phyloP scores from a whole-genome alignment of 2,797 vertebrate genomes.

The Harpagifer antarcticus region DNA sequence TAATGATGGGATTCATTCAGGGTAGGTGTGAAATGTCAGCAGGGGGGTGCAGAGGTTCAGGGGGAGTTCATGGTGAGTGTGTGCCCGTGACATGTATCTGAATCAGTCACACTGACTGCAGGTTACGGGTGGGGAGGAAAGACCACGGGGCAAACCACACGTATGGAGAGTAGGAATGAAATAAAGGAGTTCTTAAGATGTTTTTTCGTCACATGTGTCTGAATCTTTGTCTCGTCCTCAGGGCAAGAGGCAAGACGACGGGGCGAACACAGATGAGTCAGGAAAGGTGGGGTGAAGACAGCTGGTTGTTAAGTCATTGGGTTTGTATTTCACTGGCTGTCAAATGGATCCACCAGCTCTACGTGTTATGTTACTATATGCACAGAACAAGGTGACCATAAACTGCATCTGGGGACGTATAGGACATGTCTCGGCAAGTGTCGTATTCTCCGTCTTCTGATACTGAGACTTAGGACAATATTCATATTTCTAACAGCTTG shows the following conservation, averaged over 20 bases:
- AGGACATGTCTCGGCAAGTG: slow-evolving; percentile 5
- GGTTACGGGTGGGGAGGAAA: not conserved
- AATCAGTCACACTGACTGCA: slow-evolving; percentile 28
- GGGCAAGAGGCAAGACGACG: slow-evolving; percentile 1
- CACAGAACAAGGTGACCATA: slow-evolving; percentile 52
- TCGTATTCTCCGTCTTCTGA: slow-evolving; percentile 1
- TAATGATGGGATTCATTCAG: slow-evolving; percentile 43
- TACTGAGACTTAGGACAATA: not conserved
- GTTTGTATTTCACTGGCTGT: slow-evolving; percentile 59
- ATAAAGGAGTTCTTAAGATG: not conserved
- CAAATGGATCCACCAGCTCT: slow-evolving; percentile 67
- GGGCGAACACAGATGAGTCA: not conserved
- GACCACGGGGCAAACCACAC: no score
- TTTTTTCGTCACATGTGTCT: no score
- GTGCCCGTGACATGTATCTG: not conserved
- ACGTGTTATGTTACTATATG: slow-evolving; percentile 59
- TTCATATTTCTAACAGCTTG: no score
- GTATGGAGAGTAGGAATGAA: not conserved
- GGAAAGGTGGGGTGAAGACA: slow-evolving; percentile 21
- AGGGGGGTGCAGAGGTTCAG: slow-evolving; percentile 58
- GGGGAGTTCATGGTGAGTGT: slow-evolving; percentile 62
- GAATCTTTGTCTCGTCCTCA: no score
- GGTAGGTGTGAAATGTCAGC: slow-evolving; percentile 62
- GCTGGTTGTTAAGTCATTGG: slow-evolving; percentile 40
- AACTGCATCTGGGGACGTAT: slow-evolving; percentile 56